Base-by-base conservation (phyloP, 2,797 vertebrate species). In the Cottoperca gobio region DNA sequence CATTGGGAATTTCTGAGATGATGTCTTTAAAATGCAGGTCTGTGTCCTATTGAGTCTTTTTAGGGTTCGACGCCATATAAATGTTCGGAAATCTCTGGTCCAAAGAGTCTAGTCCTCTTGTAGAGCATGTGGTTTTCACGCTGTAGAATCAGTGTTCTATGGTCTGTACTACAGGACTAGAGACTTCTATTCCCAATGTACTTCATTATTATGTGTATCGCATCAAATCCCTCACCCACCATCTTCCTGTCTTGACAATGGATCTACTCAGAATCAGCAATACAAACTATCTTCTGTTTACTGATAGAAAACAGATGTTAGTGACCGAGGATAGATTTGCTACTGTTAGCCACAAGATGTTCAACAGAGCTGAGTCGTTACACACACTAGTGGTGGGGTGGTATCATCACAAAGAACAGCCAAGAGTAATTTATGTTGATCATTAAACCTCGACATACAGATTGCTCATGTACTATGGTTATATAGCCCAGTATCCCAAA, bases 301-400 rank as follows among this genome's bases (percentile, higher is more conserved):
- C 48, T 74, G 23, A 59, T 50, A 48, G 6, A n/a, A 55, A 61
- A 76, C 46, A 73, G 28, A 75, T 33, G 7, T 7, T 42, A 68
- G 23, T 28, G 26, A 73, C 11, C 33, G 57, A 5, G 33, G 16
- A 50, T 13, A 24, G 19, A 24, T 40, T 63, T 61, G 11, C 61
- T 59, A 23, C 21, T 19, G 21, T 17, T 66, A 37, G 0, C 57
- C 13, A 24, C 9, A 12, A 49, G 2, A 24, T 28, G 16, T n/a
- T 28, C 11, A 50, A 12, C 48, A 1, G 17, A 54, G 31, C 28
- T 43, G 28, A 31, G 43, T 59, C 31, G 9, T 65, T 42, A 61
- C 28, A 46, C 1, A 54, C 5, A 33, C 7, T n/a, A 23, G 19
- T 17, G 28, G 45, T 21, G 26, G 24, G 21, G 16, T 61, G 26